Evolutionary conservation across 2,113 vertebrate species (phyloP).

Genomic region (Onychostoma macrolepis): DNA sequence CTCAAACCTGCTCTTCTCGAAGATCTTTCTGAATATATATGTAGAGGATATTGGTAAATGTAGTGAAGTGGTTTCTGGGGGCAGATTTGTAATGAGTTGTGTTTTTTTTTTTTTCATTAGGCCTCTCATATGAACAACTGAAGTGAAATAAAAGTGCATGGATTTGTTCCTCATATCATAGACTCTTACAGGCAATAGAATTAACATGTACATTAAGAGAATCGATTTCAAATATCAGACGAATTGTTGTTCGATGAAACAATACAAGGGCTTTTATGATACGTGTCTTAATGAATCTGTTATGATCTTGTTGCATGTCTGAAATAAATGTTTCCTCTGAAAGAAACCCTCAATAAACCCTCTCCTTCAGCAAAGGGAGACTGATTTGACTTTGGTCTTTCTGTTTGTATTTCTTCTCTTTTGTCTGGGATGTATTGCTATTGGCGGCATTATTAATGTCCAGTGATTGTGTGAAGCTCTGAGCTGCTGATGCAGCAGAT

Average conservation of each 20-base stretch:
- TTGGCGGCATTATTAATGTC: neutral
- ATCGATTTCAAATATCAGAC: conserved; percentile 53
- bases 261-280: conserved; percentile 79
- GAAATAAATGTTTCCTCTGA: conserved; percentile 79
- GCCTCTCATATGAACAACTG: conserved; percentile 19
- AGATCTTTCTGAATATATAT: neutral
- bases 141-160: conserved; percentile 34
- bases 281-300: conserved; percentile 77
- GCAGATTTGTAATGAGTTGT: neutral
- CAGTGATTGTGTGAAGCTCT: neutral
- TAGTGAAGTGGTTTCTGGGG: neutral
- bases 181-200: conserved; percentile 43
- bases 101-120: neutral
- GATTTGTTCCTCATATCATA: conserved; percentile 25
- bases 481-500: neutral
- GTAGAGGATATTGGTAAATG: neutral
- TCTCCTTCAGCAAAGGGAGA: conserved; percentile 60
- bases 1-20: neutral
- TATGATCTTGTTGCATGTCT: conserved; percentile 83
- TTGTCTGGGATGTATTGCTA: neutral
- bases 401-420: conserved; percentile 45
- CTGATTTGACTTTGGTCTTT: conserved; percentile 54
- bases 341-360: too few species aligned
- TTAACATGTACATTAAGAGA: conserved; percentile 42
- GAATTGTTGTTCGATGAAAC: conserved; percentile 67